phyloP scores from a whole-genome alignment of 2,797 vertebrate species.

The Tinamus major region DNA sequence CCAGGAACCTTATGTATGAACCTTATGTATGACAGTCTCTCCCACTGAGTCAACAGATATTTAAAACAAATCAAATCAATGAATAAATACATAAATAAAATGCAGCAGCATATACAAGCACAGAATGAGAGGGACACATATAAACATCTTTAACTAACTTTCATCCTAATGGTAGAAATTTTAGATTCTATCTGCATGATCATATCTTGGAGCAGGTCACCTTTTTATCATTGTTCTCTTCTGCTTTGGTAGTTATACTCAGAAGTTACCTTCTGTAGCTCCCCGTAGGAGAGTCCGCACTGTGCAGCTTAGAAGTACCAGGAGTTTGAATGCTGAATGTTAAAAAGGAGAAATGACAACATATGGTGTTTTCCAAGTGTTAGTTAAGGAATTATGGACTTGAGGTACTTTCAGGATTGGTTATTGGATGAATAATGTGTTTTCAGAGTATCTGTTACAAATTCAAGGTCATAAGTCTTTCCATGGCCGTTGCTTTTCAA shows the following conservation, averaged over 20 bases:
- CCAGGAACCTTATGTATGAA: background rate
- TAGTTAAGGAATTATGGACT: background rate
- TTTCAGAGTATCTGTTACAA: background rate
- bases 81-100: background rate
- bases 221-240: background rate
- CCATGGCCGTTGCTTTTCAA: background rate
- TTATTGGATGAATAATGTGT: background rate
- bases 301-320: background rate
- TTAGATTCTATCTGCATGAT: background rate
- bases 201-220: background rate
- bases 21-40: fast-evolving
- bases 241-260: background rate
- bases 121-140: background rate
- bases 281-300: background rate
- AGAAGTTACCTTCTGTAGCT: background rate
- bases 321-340: background rate
- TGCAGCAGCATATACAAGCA: background rate
- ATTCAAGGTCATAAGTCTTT: background rate
- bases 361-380: background rate
- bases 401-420: background rate
- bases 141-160: background rate
- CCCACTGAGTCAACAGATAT: background rate
- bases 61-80: background rate
- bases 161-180: background rate
- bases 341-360: background rate